Conservation (phyloP, 2,888 invertebrate genomes). For the Macrostomum cliftonense region DNA sequence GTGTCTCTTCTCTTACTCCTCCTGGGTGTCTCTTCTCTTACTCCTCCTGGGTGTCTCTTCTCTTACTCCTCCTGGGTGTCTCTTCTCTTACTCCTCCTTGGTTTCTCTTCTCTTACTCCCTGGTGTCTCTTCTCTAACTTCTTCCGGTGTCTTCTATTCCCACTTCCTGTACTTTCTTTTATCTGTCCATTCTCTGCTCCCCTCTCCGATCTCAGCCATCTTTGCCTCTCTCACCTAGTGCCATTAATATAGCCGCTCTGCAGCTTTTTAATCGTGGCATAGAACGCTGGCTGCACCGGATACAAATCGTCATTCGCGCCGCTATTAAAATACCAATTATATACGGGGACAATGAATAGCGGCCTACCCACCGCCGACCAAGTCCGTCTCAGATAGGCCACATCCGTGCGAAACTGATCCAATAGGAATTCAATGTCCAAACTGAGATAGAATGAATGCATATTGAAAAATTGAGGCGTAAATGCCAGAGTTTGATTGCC, state of each 20-base stretch:
- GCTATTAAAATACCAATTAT: constrained; percentile 8
- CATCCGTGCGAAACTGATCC: constrained; percentile 83
- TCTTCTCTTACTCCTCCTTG: no score
- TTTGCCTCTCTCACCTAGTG: constrained; percentile 45
- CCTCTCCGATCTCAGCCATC: no score
- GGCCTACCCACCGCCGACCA: constrained; percentile 92
- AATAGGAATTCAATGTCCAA: constrained; percentile 90
- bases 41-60: no score
- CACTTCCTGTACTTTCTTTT: no score
- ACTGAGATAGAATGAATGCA: constrained; percentile 86
- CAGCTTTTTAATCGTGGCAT: constrained; percentile 88
- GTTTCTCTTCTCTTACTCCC: no score
- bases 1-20: no score
- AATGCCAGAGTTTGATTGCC: constrained; percentile 82
- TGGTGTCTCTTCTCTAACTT: no score
- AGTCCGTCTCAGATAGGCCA: constrained; percentile 85
- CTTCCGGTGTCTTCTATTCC: no score
- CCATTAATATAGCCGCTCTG: constrained; percentile 96
- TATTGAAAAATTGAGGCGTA: constrained; percentile 94
- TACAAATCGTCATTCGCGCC: neutral
- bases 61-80: no score
- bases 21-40: no score
- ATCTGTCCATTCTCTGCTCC: no score
- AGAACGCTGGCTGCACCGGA: constrained; percentile 59
- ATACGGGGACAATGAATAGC: constrained; percentile 45